phyloP scores from a whole-genome alignment of 2,888 invertebrate genomes.

The Drosophila pseudotalamancana region DNA sequence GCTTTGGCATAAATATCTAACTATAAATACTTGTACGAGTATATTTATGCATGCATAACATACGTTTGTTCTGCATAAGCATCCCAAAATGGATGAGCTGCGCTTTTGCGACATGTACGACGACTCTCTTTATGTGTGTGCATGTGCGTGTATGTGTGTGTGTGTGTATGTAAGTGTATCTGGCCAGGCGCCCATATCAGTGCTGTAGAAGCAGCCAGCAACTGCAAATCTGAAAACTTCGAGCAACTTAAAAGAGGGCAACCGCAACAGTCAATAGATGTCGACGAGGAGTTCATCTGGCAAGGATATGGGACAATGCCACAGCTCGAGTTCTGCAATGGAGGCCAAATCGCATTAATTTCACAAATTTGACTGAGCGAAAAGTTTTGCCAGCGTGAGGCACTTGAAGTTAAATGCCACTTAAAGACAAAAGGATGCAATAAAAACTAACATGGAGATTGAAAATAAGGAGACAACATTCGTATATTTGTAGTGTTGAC shows the following conservation, averaged over 20 bases:
- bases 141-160: neutral
- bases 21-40: constrained; percentile 68
- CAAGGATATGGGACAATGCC: constrained; percentile 22
- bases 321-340: constrained; percentile 23
- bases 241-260: constrained; percentile 51
- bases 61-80: constrained; percentile 69
- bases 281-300: constrained; percentile 7
- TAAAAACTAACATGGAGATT: constrained; percentile 1
- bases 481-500: no score
- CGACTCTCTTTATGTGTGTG: neutral
- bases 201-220: constrained; percentile 45
- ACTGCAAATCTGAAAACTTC: constrained; percentile 61
- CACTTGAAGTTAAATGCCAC: constrained; percentile 75
- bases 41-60: constrained; percentile 78
- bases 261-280: constrained; percentile 70
- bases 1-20: constrained; percentile 67
- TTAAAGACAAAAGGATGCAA: constrained; percentile 73
- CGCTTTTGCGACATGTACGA: constrained; percentile 30
- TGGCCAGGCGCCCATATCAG: constrained; percentile 43
- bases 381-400: constrained; percentile 65
- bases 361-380: constrained; percentile 73
- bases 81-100: constrained; percentile 63
- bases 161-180: constrained; percentile 11
- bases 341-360: constrained; percentile 73
- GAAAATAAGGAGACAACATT: no score